Base-by-base conservation (phyloP, 2,113 vertebrate species). In the Callionymus lyra region DNA sequence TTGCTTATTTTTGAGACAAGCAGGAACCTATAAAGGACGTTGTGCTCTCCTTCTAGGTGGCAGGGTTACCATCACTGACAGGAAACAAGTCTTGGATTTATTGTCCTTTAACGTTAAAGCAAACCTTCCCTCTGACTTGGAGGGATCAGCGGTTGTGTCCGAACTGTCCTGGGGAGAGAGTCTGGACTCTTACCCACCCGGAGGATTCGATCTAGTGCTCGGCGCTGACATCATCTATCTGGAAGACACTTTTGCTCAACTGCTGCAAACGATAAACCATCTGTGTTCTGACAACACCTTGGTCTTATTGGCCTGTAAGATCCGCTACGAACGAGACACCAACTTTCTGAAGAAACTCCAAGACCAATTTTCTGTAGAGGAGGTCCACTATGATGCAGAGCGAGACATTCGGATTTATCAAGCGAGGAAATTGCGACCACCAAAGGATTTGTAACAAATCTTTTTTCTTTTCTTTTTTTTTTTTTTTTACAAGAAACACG, bases 211-310 rank as follows among this genome's bases (percentile, higher is more conserved):
- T 34, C 50, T 98, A 10, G 59, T 97, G 12, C 74, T 98, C 39
- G 95, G 95, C 35, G 92, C 95, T 0, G 95, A 97, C 76, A 91
- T 99, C 0, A 81, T 99, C 34, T 99, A 99, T 69, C 79, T 99
- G 74, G 91, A 95, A 75, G 90, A 96, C 70, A 96, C 93, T 0
- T 98, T 98, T 43, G 50, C 53, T 6, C 84, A 87, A 1, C 85
- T 99, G 57, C 84, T 98, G 50, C 68, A 66, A 34, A 97, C 95
- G 0, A 57, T 99, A 67, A 80, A 88, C 39, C 78, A 98, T 65
- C 72, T 99, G 50, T 87, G 91, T 60, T 82, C 87, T 0, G 82
- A 81, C 32, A 12, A 33, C 16, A 82, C 88, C 0, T 63, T 83
- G 45, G 78, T 96, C 34, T 59, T 99, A 6, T 80, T 99, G 43